Evolutionary conservation across 2,888 invertebrate genomes (phyloP).

Genomic region (Ornithoptera priamus): DNA sequence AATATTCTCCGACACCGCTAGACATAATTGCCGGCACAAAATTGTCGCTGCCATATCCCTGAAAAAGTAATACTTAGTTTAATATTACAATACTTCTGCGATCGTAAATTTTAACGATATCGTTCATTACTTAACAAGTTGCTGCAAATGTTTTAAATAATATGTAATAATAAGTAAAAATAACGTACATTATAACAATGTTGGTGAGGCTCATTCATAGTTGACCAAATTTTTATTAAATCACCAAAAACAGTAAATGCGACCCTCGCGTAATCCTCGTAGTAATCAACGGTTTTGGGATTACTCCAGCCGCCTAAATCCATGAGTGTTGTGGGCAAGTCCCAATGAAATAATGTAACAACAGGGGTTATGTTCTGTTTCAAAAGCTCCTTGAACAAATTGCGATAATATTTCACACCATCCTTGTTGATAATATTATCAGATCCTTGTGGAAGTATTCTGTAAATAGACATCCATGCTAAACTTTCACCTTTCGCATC

Average conservation of each 20-base stretch:
- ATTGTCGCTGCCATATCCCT: conserved; percentile 74
- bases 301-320: conserved; percentile 77
- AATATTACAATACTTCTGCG: neutral
- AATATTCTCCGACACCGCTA: conserved; percentile 79
- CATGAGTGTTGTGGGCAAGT: conserved; percentile 75
- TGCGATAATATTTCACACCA: conserved; percentile 87
- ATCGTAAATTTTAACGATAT: neutral
- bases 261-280: conserved; percentile 76
- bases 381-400: conserved; percentile 84
- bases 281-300: conserved; percentile 74
- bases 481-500: neutral
- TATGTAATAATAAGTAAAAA: neutral
- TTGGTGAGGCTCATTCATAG: conserved; percentile 86
- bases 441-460: conserved; percentile 86
- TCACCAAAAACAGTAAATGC: conserved; percentile 82
- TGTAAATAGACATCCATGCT: conserved; percentile 37
- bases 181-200: conserved; percentile 70
- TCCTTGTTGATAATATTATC: conserved; percentile 83
- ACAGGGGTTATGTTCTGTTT: conserved; percentile 83
- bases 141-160: no score
- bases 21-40: conserved; percentile 76
- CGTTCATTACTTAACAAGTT: neutral
- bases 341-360: conserved; percentile 84
- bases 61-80: conserved; percentile 31
- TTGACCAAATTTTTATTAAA: conserved; percentile 85